These are phyloP conservation scores for Thamnaconus septentrionalis DNA, from an alignment of 2,113 vertebrate genomes.

Conservation along the genomic window DNA sequence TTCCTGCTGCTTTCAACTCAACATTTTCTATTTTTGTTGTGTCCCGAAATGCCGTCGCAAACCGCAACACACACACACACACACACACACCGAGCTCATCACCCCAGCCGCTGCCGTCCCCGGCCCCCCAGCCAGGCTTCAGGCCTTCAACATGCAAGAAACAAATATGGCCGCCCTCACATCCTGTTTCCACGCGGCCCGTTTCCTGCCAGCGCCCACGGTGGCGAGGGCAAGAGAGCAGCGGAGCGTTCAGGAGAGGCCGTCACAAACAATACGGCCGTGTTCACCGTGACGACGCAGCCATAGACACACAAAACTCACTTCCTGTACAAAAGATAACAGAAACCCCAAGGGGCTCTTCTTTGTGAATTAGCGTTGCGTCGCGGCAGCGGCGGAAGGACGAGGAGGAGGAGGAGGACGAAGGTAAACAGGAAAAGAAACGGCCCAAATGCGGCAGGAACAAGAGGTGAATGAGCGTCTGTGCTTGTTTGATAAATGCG, in stretches of 20 bases:
- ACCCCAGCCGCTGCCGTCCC: constrained; percentile 9
- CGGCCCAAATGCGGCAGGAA: constrained; percentile 1
- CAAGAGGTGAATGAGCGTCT: not conserved
- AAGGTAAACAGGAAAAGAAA: constrained; percentile 13
- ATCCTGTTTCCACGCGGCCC: constrained; percentile 51
- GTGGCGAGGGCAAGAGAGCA: constrained; percentile 22
- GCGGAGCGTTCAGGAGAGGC: constrained; percentile 11
- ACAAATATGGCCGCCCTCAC: constrained; percentile 53
- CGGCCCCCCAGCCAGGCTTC: constrained; percentile 26
- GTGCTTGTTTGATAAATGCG: constrained; percentile 10
- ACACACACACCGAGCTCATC: not conserved
- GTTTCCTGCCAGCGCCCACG: constrained; percentile 45
- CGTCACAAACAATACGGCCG: constrained; percentile 25
- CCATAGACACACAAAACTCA: constrained; percentile 26
- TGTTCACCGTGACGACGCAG: constrained; percentile 18
- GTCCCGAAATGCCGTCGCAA: not conserved
- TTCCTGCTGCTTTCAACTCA: too few species aligned
- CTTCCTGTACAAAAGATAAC: constrained; percentile 22
- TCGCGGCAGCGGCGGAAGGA: not conserved
- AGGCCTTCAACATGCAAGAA: constrained; percentile 25
- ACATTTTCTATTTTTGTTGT: not conserved
- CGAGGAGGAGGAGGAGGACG: not conserved
- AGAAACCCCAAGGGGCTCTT: constrained; percentile 10
- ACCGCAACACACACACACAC: too few species aligned
- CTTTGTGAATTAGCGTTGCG: constrained; percentile 5